phyloP scores from a whole-genome alignment of 2,797 vertebrate species.

The Betta splendens region DNA sequence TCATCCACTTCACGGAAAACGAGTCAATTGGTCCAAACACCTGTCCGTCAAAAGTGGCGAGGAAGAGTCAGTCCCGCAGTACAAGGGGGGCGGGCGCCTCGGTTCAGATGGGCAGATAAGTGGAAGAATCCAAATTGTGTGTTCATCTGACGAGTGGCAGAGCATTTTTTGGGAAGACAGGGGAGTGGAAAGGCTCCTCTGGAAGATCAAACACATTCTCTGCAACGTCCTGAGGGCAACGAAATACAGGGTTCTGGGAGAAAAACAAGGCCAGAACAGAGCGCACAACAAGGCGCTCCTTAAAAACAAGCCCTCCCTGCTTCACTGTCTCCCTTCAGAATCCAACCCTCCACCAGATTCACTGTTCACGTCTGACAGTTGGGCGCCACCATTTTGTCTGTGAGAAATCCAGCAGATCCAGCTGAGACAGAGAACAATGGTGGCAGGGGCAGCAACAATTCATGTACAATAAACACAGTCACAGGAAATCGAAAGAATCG shows the following conservation, averaged over 20 bases:
- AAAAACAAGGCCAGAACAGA: conserved; percentile 39
- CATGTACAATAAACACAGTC: conserved; percentile 75
- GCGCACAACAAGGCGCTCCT: conserved; percentile 36
- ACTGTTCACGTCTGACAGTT: conserved; percentile 37
- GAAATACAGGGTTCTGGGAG: conserved; percentile 52
- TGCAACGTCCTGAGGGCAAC: conserved; percentile 71
- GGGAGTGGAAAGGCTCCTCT: conserved; percentile 65
- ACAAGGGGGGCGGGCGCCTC: neutral
- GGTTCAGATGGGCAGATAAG: conserved; percentile 23
- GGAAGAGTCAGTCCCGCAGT: conserved; percentile 30
- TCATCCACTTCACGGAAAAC: conserved; percentile 43
- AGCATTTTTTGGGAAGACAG: conserved; percentile 58
- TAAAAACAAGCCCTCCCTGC: conserved; percentile 34
- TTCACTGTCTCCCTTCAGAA: conserved; percentile 25
- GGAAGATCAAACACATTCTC: conserved; percentile 76
- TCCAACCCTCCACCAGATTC: conserved; percentile 44
- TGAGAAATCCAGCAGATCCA: conserved; percentile 61
- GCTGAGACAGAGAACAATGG: conserved; percentile 62
- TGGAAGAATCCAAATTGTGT: conserved; percentile 62
- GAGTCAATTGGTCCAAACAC: conserved; percentile 39
- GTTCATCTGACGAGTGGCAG: conserved; percentile 46
- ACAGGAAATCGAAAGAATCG: conserved; percentile 64
- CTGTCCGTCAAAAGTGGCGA: conserved; percentile 36
- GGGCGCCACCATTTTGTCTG: conserved; percentile 60
- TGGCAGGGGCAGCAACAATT: conserved; percentile 56